Percentiles rank a stretch among this genome's conserved stretches.
Conservation (phyloP, 1,140 invertebrate species). For the Metopolophium dirhodum region DNA sequence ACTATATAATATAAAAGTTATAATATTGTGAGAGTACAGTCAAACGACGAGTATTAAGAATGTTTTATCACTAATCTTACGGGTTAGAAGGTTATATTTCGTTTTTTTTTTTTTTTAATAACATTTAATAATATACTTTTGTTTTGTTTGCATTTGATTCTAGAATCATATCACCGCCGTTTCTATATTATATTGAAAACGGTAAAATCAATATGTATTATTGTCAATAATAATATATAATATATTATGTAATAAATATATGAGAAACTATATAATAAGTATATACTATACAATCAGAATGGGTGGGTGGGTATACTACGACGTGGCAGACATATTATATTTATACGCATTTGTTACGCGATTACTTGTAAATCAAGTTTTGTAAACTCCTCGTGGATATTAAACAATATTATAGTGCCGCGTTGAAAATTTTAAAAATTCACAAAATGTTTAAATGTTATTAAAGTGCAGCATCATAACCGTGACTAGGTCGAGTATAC, state of each 20-base stretch:
- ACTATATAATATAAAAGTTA: neutral
- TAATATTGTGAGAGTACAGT: neutral
- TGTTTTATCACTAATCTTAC: neutral
- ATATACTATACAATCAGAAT: neutral
- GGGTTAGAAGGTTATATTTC: neutral
- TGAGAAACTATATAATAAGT: neutral
- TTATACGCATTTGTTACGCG: neutral
- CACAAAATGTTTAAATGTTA: neutral
- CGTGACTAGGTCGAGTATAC: neutral
- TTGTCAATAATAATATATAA: neutral
- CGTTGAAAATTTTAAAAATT: neutral
- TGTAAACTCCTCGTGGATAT: neutral
- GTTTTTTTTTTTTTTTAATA: neutral
- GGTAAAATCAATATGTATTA: neutral
- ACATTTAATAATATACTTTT: neutral
- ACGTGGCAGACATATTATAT: neutral
- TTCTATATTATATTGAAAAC: slow-evolving; percentile 3
- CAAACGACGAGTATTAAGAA: neutral
- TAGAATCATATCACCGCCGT: neutral
- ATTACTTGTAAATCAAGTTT: neutral
- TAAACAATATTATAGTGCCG: neutral
- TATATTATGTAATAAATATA: neutral
- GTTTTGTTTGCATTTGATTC: neutral
- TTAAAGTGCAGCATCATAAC: neutral
- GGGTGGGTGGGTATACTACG: neutral